Conservation (phyloP, 2,113 vertebrate species). For the Alaudala cheleensis region DNA sequence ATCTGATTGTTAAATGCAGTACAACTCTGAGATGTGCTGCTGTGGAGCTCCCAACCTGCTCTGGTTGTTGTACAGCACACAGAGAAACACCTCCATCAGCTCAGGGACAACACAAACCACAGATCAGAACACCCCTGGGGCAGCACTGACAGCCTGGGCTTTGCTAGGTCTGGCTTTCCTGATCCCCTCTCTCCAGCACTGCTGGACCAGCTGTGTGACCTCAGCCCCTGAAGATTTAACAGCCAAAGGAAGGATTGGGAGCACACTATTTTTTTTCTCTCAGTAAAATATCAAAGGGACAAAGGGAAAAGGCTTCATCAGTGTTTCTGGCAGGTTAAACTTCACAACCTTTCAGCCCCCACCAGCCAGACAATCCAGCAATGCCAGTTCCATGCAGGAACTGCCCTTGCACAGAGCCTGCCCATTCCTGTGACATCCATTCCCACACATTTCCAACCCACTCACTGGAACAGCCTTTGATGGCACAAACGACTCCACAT, state of each 20-base stretch:
- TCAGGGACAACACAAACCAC: neutral
- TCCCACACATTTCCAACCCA: neutral
- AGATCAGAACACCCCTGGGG: neutral
- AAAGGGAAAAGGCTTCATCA: neutral
- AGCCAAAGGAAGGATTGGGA: neutral
- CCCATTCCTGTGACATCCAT: neutral
- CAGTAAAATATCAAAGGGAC: neutral
- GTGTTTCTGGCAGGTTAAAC: neutral
- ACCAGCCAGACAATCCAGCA: neutral
- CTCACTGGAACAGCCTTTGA: slow-evolving; percentile 86
- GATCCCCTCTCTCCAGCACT: neutral
- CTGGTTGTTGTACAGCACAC: neutral
- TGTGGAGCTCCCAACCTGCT: neutral
- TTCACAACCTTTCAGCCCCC: neutral
- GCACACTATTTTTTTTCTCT: rapidly evolving
- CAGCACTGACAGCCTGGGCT: neutral
- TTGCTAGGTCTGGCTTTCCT: neutral
- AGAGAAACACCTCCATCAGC: neutral
- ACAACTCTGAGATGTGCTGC: rapidly evolving
- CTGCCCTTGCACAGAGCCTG: neutral
- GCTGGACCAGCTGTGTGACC: neutral
- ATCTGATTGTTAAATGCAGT: neutral
- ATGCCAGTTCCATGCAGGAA: neutral
- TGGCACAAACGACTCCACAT: slow-evolving; percentile 92
- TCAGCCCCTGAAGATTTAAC: neutral